Base-by-base conservation (phyloP, 2,888 invertebrate species). In the Oxytorus armatus region DNA sequence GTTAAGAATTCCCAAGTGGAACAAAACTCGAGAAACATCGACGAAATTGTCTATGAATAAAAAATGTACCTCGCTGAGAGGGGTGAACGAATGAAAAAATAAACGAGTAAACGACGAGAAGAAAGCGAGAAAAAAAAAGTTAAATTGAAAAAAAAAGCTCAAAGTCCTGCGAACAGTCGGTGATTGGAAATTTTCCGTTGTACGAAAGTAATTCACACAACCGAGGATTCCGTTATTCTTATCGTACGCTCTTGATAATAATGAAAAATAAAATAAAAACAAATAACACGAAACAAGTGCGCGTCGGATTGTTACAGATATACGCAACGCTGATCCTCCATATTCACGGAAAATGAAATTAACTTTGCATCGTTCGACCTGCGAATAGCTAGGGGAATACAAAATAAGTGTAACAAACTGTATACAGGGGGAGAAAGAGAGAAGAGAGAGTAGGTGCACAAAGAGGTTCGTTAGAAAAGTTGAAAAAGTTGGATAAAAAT, bases 391-490 rank as follows among this genome's bases (percentile, higher is more conserved):
- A 36, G 21, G 57, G 47, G 77, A 77, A 70, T 77, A 70, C 70
- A 72, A 77, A 77, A 65, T 70, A 65, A 70, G 70, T 57, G 65
- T 72, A n/a, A n/a, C n/a, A n/a, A n/a, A n/a, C n/a, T n/a, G n/a
- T n/a, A n/a, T n/a, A n/a, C 65, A 70, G 36, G 63, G 39, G 68
- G 53, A 23, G 36, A 29, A 36, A 11, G 65, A 44, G 49, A 42
- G 29, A 49, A 69, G 68, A 49, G 49, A 51, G 53, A 3, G n/a
- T 25, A 11, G 14, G n/a, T n/a, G 29, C 39, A 11, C 14, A 61
- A 44, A 63, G 51, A 51, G 61, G 14, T 61, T 42, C 68, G 36
- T 53, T 49, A 1, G 16, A 49, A 51, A 53, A 8, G 23, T 16
- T 5, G 51, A 61, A 61, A 55, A 70, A 77, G 53, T 69, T 69